These are phyloP conservation scores for Labia minor DNA, from an alignment of 2,888 invertebrate genomes.

Conservation along the genomic window DNA sequence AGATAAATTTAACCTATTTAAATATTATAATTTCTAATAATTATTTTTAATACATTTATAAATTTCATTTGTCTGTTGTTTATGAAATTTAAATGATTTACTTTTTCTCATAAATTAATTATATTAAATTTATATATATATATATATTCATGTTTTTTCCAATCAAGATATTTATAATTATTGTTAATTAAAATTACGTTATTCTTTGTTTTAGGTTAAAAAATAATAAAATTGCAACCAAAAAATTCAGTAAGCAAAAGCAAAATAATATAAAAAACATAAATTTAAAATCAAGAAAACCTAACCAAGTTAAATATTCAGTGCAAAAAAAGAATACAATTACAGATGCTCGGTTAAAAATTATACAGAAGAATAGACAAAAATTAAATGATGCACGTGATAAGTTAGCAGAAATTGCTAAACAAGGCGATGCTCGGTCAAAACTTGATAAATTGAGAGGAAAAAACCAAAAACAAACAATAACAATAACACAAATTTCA, in stretches of 20 bases:
- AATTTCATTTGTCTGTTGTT: too few relatives aligned
- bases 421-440: conserved; percentile 60
- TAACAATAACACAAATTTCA: not conserved
- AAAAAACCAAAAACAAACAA: conserved; percentile 22
- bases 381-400: conserved; percentile 71
- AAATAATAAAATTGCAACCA: not conserved
- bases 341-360: conserved; percentile 64
- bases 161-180: not conserved
- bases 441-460: conserved; percentile 56
- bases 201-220: conserved; percentile 16
- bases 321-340: too few relatives aligned
- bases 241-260: not conserved
- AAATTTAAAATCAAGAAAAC: not conserved
- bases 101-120: too few relatives aligned
- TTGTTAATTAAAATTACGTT: not conserved
- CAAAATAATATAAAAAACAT: too few relatives aligned
- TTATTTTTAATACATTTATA: too few relatives aligned
- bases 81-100: too few relatives aligned
- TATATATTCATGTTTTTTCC: too few relatives aligned
- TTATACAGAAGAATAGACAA: conserved; percentile 64
- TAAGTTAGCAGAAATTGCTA: conserved; percentile 62
- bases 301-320: not conserved
- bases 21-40: too few relatives aligned
- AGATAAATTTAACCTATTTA: too few relatives aligned
- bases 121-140: too few relatives aligned